Evolutionary conservation across 1,140 invertebrate species (phyloP).

Genomic region (Zaprionus davidi): DNA sequence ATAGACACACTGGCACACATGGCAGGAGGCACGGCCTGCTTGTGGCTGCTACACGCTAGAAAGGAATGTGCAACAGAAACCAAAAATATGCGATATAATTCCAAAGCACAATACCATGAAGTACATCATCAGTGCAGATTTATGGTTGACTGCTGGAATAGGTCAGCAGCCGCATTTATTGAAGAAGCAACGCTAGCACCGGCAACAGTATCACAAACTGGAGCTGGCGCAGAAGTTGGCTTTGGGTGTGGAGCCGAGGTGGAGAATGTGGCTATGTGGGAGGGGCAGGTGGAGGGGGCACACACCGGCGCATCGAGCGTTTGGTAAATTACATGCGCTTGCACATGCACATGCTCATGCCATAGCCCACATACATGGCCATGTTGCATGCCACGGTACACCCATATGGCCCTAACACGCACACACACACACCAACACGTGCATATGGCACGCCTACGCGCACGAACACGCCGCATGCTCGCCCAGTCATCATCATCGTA

Average conservation of each 20-base stretch:
- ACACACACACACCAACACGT: neutral
- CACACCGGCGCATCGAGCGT: constrained; percentile 63
- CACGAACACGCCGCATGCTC: constrained; percentile 17
- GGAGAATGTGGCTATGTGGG: neutral
- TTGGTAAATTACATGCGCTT: constrained; percentile 78
- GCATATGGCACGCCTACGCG: constrained; percentile 39
- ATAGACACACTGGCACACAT: constrained; percentile 1
- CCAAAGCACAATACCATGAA: constrained; percentile 81
- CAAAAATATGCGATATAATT: constrained; percentile 83
- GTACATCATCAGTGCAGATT: constrained; percentile 82
- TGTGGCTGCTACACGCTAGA: constrained; percentile 60
- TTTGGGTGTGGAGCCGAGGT: constrained; percentile 22
- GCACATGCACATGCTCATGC: constrained; percentile 58
- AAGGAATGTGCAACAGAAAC: constrained; percentile 82
- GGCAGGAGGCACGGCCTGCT: constrained; percentile 1
- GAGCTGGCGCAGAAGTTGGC: constrained; percentile 16
- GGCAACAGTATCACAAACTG: constrained; percentile 46
- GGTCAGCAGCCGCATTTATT: constrained; percentile 81
- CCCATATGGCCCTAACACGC: constrained; percentile 2
- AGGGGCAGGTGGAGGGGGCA: constrained; percentile 3
- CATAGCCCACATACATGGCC: constrained; percentile 37
- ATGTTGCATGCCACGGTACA: constrained; percentile 39
- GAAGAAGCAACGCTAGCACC: constrained; percentile 47
- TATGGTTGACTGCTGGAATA: constrained; percentile 82
- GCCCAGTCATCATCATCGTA: constrained; percentile 30